Conservation (phyloP, 2,888 invertebrate genomes). For the Diaphora mendica region DNA sequence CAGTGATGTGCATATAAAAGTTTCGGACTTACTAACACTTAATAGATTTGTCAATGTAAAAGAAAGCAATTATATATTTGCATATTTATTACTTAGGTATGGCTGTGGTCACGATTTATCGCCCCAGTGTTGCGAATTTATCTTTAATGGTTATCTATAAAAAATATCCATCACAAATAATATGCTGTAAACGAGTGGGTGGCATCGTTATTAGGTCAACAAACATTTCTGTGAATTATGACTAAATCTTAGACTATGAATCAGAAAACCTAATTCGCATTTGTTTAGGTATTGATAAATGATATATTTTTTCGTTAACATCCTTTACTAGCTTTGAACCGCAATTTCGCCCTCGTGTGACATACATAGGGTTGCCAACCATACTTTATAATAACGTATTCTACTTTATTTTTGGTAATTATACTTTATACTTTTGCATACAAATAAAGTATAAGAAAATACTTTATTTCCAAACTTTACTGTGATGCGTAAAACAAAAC, state of each 20-base stretch:
- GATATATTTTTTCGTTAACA: not conserved
- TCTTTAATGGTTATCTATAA: not conserved
- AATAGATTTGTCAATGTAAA: not conserved
- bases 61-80: not conserved
- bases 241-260: conserved; percentile 31
- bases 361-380: no score
- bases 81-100: not conserved
- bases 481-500: no score
- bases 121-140: not conserved
- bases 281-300: not conserved
- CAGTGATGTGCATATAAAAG: not conserved
- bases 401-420: no score
- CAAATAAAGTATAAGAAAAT: no score
- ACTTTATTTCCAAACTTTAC: no score
- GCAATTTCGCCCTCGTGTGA: no score
- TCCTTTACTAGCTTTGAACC: not conserved
- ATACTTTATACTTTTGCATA: no score
- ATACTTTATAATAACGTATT: no score
- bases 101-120: not conserved
- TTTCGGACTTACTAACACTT: not conserved
- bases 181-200: not conserved
- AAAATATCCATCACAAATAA: not conserved
- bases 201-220: conserved; percentile 6
- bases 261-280: conserved; percentile 33
- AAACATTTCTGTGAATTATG: conserved; percentile 44